Base-by-base conservation (phyloP, 2,113 vertebrate genomes). In the Perca schrenkii region DNA sequence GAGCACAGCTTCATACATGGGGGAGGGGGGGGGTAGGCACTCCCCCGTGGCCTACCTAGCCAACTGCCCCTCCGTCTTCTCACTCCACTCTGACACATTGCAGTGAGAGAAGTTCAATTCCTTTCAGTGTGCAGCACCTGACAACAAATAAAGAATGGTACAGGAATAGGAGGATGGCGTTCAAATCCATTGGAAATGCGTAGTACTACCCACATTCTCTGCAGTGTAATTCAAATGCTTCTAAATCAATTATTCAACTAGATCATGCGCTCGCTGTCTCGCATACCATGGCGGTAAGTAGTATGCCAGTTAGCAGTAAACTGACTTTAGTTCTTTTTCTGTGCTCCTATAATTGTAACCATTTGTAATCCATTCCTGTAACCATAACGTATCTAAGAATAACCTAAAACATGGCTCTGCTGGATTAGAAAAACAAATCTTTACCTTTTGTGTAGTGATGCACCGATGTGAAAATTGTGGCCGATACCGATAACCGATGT, bases 71-170 rank as follows among this genome's bases (percentile, higher is more conserved):
- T 28, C 28, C 17, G 17, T 66, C 40, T 31, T 82, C 56, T 83
- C 72, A 56, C 69, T 63, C 79, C 53, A 46, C 61, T 47, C 49
- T 72, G 77, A 84, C 78, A 69, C 78, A 79, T 63, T 31, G 34
- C 75, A 78, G 67, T 43, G 71, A 71, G 74, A 77, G 46, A 83
- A 79, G 74, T 66, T 58, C 19, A 82, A 89, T 88, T 86, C 75
- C 54, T 74, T 12, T 64, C 2, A 13, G 31, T n/a, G 74, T 54
- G 4, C 58, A 53, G 54, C 65, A 67, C 46, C 62, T 61, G 50
- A 66, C 34, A 73, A 73, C 31, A n/a, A 68, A 40, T 43, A 40
- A 61, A 46, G 56, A 25, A 56, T 22, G 22, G 40, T 40, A 47
- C 43, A 25, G 36, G 34, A 65, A 1, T 16, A 19, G 22, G 13